Conservation (phyloP, 2,888 invertebrate genomes). For the Sinohyriopsis cumingii region DNA sequence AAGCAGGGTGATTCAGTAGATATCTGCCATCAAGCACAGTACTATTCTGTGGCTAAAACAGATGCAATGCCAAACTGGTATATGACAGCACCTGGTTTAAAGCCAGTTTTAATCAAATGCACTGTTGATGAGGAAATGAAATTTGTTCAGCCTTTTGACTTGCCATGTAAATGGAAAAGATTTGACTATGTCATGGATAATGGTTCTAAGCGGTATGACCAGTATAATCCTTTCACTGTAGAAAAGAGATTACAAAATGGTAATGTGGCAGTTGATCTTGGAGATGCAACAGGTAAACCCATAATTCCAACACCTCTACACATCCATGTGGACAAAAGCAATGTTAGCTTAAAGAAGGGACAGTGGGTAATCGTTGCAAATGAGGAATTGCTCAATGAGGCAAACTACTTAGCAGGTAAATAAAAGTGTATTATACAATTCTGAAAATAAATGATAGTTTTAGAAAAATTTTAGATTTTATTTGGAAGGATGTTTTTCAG, state of each 20-base stretch:
- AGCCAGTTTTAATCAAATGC: conserved; percentile 49
- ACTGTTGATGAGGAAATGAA: conserved; percentile 56
- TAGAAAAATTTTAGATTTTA: too few species aligned
- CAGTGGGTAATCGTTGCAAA: conserved; percentile 43
- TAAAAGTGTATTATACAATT: too few species aligned
- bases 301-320: conserved; percentile 54
- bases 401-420: conserved; percentile 50
- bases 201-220: conserved; percentile 40
- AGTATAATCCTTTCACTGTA: conserved; percentile 55
- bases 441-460: too few species aligned
- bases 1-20: conserved; percentile 43
- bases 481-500: not conserved
- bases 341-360: conserved; percentile 23
- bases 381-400: conserved; percentile 37
- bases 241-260: conserved; percentile 51
- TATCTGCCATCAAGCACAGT: conserved; percentile 54
- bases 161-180: conserved; percentile 57
- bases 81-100: conserved; percentile 41
- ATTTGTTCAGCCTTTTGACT: conserved; percentile 59
- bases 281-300: conserved; percentile 7
- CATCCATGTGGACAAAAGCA: conserved; percentile 18
- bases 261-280: conserved; percentile 14
- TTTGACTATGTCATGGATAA: conserved; percentile 52
- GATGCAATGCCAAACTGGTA: conserved; percentile 66
- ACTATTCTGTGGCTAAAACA: conserved; percentile 58